Conservation (phyloP, 2,888 invertebrate species). For the Pristionchus maxplancki region DNA sequence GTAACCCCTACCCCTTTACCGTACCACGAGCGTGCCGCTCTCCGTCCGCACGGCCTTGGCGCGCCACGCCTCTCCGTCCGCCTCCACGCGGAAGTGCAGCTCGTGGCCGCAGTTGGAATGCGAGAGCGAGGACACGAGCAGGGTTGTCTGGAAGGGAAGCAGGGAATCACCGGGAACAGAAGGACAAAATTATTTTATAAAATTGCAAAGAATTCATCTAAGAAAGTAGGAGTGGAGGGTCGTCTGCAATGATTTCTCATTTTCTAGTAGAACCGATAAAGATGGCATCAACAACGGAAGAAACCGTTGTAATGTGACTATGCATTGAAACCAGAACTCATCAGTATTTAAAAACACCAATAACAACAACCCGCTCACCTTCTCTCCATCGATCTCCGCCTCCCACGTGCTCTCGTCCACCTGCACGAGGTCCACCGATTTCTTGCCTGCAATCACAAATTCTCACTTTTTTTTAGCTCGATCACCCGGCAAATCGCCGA, state of each 20-base stretch:
- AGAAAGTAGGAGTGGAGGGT: too few relatives aligned
- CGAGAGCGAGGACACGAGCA: neutral
- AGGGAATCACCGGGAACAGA: too few relatives aligned
- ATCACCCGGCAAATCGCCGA: neutral
- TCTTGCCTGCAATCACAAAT: conserved; percentile 56
- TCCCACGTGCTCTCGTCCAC: conserved; percentile 36
- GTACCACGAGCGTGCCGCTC: conserved; percentile 50
- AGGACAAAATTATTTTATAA: too few relatives aligned
- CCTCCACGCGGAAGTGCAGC: conserved; percentile 66
- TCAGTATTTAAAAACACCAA: too few relatives aligned
- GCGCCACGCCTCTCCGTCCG: conserved; percentile 68
- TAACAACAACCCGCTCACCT: conserved; percentile 50
- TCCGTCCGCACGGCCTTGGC: conserved; percentile 65
- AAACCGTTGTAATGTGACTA: too few relatives aligned
- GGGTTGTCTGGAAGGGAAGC: neutral
- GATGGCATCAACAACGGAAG: too few relatives aligned
- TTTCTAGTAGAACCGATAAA: too few relatives aligned
- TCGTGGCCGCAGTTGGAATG: conserved; percentile 52
- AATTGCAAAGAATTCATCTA: too few relatives aligned
- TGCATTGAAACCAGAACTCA: too few relatives aligned
- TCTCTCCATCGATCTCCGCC: conserved; percentile 53
- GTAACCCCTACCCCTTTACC: neutral
- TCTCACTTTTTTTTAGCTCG: neutral
- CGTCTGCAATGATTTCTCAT: too few relatives aligned
- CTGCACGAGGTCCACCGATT: conserved; percentile 58